A percentile compares a stretch with the other conserved stretches of the same genome.
Evolutionary conservation across 2,797 vertebrate genomes (phyloP).

Genomic region (Poecilia gillii): DNA sequence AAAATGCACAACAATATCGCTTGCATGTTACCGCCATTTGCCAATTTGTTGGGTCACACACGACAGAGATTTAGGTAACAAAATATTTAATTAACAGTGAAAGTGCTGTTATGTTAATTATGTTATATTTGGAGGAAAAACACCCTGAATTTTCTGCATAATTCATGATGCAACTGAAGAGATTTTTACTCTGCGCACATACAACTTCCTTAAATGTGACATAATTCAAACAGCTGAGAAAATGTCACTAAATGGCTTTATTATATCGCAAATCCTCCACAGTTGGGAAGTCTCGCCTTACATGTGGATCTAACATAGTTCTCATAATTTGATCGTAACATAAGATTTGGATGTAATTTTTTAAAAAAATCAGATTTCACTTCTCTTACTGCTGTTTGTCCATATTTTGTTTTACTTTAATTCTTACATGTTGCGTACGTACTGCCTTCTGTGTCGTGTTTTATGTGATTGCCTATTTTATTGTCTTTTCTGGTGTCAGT

Average conservation of each 20-base stretch:
- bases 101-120: not conserved
- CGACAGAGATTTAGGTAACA: not conserved
- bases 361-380: not conserved
- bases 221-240: not conserved
- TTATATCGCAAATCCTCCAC: not conserved
- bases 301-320: not conserved
- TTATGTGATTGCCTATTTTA: not conserved
- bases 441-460: not conserved
- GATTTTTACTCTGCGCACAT: not conserved
- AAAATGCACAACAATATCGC: not conserved
- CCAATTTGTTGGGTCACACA: not conserved
- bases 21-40: not conserved
- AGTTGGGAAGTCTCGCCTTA: not conserved
- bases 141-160: not conserved
- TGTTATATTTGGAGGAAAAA: not conserved
- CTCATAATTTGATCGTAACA: not conserved
- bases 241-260: not conserved
- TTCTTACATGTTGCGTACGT: not conserved
- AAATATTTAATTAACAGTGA: not conserved
- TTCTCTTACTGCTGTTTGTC: not conserved
- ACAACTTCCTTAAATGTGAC: not conserved
- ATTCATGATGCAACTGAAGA: not conserved
- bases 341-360: not conserved
- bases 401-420: not conserved
- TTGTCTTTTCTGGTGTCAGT: not conserved